A percentile compares a stretch with the other conserved stretches of the same genome.
These are phyloP conservation scores for Magallana gigas DNA, from an alignment of 1,140 invertebrate species.

Conservation along the genomic window DNA sequence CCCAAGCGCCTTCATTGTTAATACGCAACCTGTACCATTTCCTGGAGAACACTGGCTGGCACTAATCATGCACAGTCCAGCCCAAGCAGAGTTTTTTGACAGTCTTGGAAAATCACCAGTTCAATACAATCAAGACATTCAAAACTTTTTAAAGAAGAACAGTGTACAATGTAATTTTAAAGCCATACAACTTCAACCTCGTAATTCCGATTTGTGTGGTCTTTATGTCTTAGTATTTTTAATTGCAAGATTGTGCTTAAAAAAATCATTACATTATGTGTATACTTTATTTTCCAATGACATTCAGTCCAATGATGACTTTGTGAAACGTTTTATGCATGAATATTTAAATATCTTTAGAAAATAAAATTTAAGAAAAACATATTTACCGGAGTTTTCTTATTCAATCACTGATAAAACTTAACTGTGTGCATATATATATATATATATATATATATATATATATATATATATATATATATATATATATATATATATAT, in stretches of 20 bases:
- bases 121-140: constrained; percentile 33
- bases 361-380: too few relatives aligned
- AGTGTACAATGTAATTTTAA: constrained; percentile 38
- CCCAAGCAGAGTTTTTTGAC: constrained; percentile 42
- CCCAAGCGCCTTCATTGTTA: constrained; percentile 43
- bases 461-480: too few relatives aligned
- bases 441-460: too few relatives aligned
- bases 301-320: constrained; percentile 27
- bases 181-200: constrained; percentile 26
- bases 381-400: too few relatives aligned
- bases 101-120: constrained; percentile 46
- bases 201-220: constrained; percentile 39
- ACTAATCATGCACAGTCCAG: constrained; percentile 22
- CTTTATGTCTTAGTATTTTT: constrained; percentile 41
- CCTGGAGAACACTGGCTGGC: constrained; percentile 53
- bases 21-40: constrained; percentile 26
- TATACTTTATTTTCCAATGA: constrained; percentile 14
- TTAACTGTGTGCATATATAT: too few relatives aligned
- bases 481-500: too few relatives aligned
- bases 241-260: constrained; percentile 44
- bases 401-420: too few relatives aligned
- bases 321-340: not conserved
- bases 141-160: constrained; percentile 23
- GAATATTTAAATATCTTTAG: not conserved
- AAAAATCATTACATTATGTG: constrained; percentile 1